Percentiles rank a stretch among this genome's conserved stretches.
phyloP scores from a whole-genome alignment of 37 sponge, comb jelly and placozoan genomes.

The Aplysina aerophoba region DNA sequence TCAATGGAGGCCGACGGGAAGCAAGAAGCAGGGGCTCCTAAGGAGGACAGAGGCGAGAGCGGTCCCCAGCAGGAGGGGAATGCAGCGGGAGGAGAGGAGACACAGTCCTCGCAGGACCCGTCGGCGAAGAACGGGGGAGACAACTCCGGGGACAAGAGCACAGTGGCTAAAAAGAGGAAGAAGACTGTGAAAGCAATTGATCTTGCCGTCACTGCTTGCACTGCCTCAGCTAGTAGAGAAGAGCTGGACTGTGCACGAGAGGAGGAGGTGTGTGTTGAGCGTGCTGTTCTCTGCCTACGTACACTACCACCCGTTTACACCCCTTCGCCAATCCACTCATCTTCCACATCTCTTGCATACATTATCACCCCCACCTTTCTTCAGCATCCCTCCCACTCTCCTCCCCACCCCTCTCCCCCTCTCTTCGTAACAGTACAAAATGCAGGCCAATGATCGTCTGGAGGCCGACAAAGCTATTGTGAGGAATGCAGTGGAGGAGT shows the following conservation, averaged over 20 bases:
- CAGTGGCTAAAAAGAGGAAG: slow-evolving; percentile 64
- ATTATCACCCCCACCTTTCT: too few relatives aligned
- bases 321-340: too few relatives aligned
- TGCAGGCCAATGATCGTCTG: slow-evolving; percentile 69
- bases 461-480: slow-evolving; percentile 85
- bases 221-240: slow-evolving; percentile 54
- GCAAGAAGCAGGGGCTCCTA: slow-evolving; percentile 7
- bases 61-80: slow-evolving; percentile 28
- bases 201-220: slow-evolving; percentile 56
- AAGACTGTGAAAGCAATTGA: slow-evolving; percentile 60
- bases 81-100: background rate
- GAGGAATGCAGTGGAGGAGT: slow-evolving; percentile 96
- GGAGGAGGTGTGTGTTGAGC: slow-evolving; percentile 74
- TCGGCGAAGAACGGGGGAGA: slow-evolving; percentile 21
- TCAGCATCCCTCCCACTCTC: background rate
- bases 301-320: too few relatives aligned
- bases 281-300: too few relatives aligned
- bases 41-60: slow-evolving; percentile 35
- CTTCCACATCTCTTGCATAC: too few relatives aligned
- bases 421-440: slow-evolving; percentile 51
- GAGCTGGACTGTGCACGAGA: slow-evolving; percentile 62
- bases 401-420: background rate
- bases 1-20: slow-evolving; percentile 7
- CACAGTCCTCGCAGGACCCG: background rate
- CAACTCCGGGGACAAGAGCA: background rate